Base-by-base conservation (phyloP, 2,888 invertebrate genomes). In the Eupeodes latifasciatus region DNA sequence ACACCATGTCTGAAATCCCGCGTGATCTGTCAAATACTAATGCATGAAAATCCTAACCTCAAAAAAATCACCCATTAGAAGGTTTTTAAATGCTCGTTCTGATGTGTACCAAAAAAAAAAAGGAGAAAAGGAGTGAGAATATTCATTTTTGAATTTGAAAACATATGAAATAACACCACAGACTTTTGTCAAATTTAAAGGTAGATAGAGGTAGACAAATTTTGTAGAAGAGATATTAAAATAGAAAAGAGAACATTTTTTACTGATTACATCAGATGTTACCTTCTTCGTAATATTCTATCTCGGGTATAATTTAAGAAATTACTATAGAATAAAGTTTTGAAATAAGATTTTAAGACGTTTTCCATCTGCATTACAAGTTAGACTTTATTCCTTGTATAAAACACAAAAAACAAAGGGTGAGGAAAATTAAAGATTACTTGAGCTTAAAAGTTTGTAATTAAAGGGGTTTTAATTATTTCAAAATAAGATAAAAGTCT, bases 301-400 rank as follows among this genome's bases (percentile, higher is more conserved):
- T 59, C 10, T 47, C 10, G 0, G 47, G 47, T 5, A 49, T 27
- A 49, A 14, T 66, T 69, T 72, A 64, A 57, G 71, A 69, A 64
- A 71, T 77, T 57, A 71, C 49, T 82, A 57, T 40, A 71, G 49
- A 55, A 53, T n/a, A 40, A 36, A 34, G 64, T 55, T 64, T 67
- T 11, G 7, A 34, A 40, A 40, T 9, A 40, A 40, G 40, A 40
- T 40, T 62, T 61, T 61, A n/a, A 36, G 7, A 62, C 16, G 16
- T 59, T 9, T 36, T 11, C 14, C 7, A 59, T 59, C 14, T 40
- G 34, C 14, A 11, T 1, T 5, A 36, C 1, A 59, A n/a, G 36
- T 59, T 59, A n/a, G 14, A 14, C 34, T 59, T 11, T 27, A 34
- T 27, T 27, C 27, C 27, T 3, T 27, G 2, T 14, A 34, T 7